phyloP scores from a whole-genome alignment of 2,113 vertebrate genomes.

The Ammodytes dubius region DNA sequence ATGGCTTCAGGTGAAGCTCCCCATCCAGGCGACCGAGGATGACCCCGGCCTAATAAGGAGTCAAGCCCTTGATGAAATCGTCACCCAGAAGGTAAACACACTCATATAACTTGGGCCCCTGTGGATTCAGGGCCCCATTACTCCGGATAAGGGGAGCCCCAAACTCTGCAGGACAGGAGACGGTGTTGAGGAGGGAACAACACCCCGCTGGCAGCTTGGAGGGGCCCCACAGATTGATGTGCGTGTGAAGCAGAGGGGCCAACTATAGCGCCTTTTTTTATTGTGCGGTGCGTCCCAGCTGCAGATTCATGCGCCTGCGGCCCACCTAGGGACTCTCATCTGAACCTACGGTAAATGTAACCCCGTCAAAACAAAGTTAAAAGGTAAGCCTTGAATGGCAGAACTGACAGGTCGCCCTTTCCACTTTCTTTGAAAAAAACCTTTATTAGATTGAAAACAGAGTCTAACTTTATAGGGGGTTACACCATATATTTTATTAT shows the following conservation, averaged over 20 bases:
- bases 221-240: constrained; percentile 71
- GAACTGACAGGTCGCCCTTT: constrained; percentile 31
- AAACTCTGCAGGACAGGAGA: constrained; percentile 40
- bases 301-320: constrained; percentile 59
- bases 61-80: neutral
- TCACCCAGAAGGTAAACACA: constrained; percentile 36
- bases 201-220: constrained; percentile 60
- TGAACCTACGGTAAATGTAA: constrained; percentile 59
- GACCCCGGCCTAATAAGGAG: constrained; percentile 1
- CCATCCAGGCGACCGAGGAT: neutral
- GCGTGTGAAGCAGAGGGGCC: constrained; percentile 65
- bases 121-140: constrained; percentile 28
- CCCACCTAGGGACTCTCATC: constrained; percentile 29
- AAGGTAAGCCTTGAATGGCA: constrained; percentile 21
- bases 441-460: neutral
- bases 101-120: constrained; percentile 18
- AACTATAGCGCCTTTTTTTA: constrained; percentile 35
- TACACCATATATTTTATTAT: neutral
- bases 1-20: constrained; percentile 40
- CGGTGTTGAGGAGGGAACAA: constrained; percentile 50
- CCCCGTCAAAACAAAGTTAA: constrained; percentile 53
- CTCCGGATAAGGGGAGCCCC: constrained; percentile 47
- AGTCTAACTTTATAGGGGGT: constrained; percentile 7
- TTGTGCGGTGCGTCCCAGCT: constrained; percentile 39
- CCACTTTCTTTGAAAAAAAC: constrained; percentile 2